Percentiles rank a stretch among this genome's conserved stretches.
Evolutionary conservation across 1,140 invertebrate species (phyloP).

Genomic region (Phthorimaea operculella): DNA sequence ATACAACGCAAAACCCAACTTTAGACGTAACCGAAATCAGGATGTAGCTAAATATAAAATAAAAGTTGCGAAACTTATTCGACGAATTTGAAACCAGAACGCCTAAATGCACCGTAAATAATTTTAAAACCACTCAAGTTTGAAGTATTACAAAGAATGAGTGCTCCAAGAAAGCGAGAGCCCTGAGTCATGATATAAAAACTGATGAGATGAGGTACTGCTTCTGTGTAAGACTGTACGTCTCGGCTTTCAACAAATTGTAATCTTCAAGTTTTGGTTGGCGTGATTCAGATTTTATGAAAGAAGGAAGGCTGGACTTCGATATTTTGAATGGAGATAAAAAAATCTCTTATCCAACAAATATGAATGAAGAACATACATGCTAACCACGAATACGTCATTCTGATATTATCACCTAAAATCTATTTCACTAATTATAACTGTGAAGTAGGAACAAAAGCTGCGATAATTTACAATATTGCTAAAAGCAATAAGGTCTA

Average conservation of each 20-base stretch:
- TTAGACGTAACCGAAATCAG: background rate
- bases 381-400: background rate
- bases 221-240: too few species aligned
- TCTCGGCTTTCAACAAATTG: too few species aligned
- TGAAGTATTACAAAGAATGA: constrained; percentile 1
- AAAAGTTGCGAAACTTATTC: background rate
- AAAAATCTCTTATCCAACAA: background rate
- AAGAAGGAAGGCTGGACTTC: too few species aligned
- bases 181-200: background rate
- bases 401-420: too few species aligned
- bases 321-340: background rate
- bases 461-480: too few species aligned
- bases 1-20: background rate
- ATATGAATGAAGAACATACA: background rate
- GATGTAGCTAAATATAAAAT: too few species aligned
- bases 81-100: background rate
- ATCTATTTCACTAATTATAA: too few species aligned
- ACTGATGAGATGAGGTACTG: background rate
- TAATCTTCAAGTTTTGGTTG: too few species aligned
- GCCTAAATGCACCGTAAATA: background rate
- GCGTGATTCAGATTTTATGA: too few species aligned
- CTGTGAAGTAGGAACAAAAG: too few species aligned
- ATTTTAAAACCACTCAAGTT: background rate
- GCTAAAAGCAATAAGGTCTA: too few species aligned
- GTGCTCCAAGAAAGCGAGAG: background rate